Conservation (phyloP, 2,888 invertebrate genomes). For the Adelognathus sp. region DNA sequence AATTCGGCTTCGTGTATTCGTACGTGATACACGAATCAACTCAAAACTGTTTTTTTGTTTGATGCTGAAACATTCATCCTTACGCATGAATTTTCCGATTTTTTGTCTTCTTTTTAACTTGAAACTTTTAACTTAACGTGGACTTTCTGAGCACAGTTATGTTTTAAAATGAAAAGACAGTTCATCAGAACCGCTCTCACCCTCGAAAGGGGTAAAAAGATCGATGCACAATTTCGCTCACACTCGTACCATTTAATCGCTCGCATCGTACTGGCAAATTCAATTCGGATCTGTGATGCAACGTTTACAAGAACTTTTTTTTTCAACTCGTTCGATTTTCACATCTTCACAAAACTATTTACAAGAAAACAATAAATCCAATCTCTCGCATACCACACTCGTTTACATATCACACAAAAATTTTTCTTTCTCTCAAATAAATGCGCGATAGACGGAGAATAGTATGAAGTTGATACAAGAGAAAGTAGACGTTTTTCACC, state of each 20-base stretch:
- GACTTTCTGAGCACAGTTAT: constrained; percentile 44
- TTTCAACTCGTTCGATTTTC: constrained; percentile 19
- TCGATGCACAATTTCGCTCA: background rate
- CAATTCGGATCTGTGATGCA: constrained; percentile 30
- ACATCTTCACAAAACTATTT: constrained; percentile 51
- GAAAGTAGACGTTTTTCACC: constrained; percentile 16
- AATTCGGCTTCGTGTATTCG: constrained; percentile 2
- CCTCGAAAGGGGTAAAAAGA: constrained; percentile 29
- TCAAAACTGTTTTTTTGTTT: constrained; percentile 30
- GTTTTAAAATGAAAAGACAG: constrained; percentile 44
- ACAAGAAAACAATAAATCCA: constrained; percentile 48
- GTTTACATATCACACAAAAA: constrained; percentile 29
- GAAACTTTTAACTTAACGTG: constrained; percentile 32
- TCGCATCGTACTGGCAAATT: constrained; percentile 14
- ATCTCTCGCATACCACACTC: constrained; percentile 39
- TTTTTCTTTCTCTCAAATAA: constrained; percentile 42
- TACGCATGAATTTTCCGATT: constrained; percentile 15
- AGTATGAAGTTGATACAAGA: constrained; percentile 35
- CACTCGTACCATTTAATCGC: constrained; percentile 30
- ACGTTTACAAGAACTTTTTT: constrained; percentile 22
- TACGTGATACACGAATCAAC: background rate
- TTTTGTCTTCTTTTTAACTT: constrained; percentile 17
- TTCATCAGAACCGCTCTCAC: constrained; percentile 19
- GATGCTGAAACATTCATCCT: constrained; percentile 37
- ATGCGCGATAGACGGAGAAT: constrained; percentile 54